A percentile compares a stretch with the other conserved stretches of the same genome.
phyloP scores from a whole-genome alignment of 64 coral and sea anemone genomes.

The Montipora efflorescens region DNA sequence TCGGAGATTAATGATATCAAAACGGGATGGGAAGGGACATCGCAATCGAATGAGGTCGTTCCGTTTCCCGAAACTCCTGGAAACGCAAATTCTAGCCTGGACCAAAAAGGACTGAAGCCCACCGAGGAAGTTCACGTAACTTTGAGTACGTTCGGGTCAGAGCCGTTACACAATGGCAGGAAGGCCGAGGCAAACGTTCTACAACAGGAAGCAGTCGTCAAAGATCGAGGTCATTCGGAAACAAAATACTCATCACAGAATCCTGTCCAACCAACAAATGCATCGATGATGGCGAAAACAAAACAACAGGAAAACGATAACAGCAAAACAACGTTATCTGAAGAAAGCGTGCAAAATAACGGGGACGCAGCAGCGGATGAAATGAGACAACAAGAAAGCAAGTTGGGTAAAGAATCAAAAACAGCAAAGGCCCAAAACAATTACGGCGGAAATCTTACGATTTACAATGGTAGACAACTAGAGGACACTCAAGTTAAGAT shows the following conservation, averaged over 20 bases:
- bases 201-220: background rate
- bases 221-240: background rate
- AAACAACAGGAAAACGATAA: background rate
- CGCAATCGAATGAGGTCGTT: background rate
- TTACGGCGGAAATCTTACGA: too few relatives aligned
- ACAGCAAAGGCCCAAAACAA: background rate
- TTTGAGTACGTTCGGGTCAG: background rate
- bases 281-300: background rate
- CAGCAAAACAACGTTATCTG: too few relatives aligned
- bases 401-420: background rate
- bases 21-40: background rate
- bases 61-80: background rate
- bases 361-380: background rate
- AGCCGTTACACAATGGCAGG: background rate
- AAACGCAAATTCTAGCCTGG: background rate
- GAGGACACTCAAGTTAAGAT: background rate
- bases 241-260: too few relatives aligned
- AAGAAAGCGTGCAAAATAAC: background rate
- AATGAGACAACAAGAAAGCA: background rate
- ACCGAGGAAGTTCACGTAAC: background rate
- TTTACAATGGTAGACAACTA: background rate
- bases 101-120: background rate
- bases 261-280: too few relatives aligned
- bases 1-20: background rate
- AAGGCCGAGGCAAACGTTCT: background rate